These are phyloP conservation scores for Scolopax mira DNA, from an alignment of 2,113 vertebrate genomes.

Conservation along the genomic window DNA sequence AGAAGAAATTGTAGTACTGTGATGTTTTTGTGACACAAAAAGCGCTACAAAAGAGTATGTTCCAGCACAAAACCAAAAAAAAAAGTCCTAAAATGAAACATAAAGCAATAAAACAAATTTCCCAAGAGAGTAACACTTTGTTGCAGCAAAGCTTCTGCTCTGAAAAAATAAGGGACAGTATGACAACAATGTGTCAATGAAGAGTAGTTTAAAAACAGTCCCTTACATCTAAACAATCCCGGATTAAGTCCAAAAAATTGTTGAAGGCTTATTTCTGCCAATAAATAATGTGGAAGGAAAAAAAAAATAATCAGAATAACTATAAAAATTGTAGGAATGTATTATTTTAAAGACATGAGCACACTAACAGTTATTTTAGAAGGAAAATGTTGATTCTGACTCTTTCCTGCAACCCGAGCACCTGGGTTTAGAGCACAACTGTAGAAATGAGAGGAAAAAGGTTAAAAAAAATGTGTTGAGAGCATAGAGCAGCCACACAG, in stretches of 20 bases:
- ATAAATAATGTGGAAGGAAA: background rate
- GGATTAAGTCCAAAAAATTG: background rate
- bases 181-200: background rate
- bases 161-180: background rate
- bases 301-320: background rate
- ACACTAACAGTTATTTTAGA: background rate
- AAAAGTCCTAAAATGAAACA: background rate
- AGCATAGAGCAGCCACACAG: background rate
- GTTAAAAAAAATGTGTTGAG: background rate
- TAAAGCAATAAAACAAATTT: background rate
- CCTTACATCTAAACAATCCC: background rate
- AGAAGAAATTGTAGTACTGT: background rate
- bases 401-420: background rate
- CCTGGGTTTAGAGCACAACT: rapidly evolving
- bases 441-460: background rate
- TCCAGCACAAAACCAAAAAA: background rate
- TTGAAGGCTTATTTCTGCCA: background rate
- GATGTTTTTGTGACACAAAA: background rate
- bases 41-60: background rate
- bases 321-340: background rate
- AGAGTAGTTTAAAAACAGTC: background rate
- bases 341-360: background rate
- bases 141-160: background rate
- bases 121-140: background rate
- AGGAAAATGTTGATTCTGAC: background rate